A percentile compares a stretch with the other conserved stretches of the same genome.
Conservation (phyloP, 2,888 invertebrate genomes). For the Conus canariensis region DNA sequence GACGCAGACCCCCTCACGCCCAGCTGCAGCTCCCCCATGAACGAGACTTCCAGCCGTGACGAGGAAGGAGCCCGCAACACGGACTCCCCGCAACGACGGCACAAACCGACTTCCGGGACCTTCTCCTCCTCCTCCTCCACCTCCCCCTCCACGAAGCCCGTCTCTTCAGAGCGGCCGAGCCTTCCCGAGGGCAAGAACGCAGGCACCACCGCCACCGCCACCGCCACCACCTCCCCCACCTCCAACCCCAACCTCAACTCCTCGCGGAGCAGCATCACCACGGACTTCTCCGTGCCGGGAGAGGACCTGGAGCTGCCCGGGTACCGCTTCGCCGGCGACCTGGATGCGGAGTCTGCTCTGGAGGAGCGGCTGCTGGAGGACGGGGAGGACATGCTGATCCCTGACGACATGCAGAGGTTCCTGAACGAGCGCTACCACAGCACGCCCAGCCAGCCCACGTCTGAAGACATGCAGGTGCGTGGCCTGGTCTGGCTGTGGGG, state of each 20-base stretch:
- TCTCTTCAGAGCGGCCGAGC: constrained; percentile 23
- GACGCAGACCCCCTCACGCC: background rate
- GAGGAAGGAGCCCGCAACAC: constrained; percentile 78
- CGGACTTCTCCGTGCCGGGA: constrained; percentile 66
- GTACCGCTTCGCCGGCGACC: constrained; percentile 82
- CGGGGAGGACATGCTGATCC: constrained; percentile 86
- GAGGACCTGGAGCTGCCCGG: constrained; percentile 57
- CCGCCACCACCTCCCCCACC: constrained; percentile 66
- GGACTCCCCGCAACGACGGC: constrained; percentile 71
- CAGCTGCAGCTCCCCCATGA: constrained; percentile 69
- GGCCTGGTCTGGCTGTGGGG: background rate
- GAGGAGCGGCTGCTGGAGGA: constrained; percentile 86
- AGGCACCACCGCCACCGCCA: constrained; percentile 57
- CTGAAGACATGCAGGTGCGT: constrained; percentile 40
- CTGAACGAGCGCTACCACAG: constrained; percentile 80
- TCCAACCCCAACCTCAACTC: constrained; percentile 56
- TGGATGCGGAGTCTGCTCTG: constrained; percentile 94
- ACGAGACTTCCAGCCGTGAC: constrained; percentile 69
- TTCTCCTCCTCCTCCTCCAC: constrained; percentile 73
- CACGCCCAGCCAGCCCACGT: constrained; percentile 29
- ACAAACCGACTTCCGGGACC: constrained; percentile 74
- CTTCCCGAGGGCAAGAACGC: background rate
- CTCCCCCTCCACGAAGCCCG: constrained; percentile 80
- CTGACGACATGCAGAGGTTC: constrained; percentile 97
- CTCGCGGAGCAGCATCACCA: constrained; percentile 70